Evolutionary conservation across 2,113 vertebrate genomes (phyloP).

Genomic region (Menura novaehollandiae): DNA sequence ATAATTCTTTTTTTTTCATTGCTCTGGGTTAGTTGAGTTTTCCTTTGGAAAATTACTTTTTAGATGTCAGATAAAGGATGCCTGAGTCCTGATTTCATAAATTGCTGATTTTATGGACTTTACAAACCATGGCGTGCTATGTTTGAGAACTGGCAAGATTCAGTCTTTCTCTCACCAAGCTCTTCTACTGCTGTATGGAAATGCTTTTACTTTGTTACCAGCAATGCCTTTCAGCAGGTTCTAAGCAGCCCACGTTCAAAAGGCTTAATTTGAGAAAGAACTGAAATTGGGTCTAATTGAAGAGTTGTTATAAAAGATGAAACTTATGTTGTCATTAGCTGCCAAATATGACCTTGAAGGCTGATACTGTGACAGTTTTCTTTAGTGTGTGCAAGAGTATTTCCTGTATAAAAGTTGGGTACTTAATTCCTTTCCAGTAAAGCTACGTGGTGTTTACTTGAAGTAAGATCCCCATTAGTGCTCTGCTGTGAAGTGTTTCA

Average conservation of each 20-base stretch:
- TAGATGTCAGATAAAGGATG: neutral
- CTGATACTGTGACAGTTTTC: neutral
- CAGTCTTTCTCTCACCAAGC: neutral
- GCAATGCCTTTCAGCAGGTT: neutral
- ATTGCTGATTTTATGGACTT: neutral
- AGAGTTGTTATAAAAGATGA: neutral
- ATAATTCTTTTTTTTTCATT: neutral
- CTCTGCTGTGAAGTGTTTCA: neutral
- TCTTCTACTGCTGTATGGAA: neutral
- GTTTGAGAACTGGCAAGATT: neutral
- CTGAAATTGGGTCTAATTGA: neutral
- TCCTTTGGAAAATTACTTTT: neutral
- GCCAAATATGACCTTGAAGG: neutral
- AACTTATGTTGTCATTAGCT: neutral
- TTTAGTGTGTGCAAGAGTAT: neutral
- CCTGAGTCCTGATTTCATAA: neutral
- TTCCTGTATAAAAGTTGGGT: neutral
- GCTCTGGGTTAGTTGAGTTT: neutral
- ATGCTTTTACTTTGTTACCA: neutral
- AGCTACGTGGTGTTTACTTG: neutral
- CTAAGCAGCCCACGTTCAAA: neutral
- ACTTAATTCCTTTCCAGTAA: neutral
- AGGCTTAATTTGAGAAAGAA: neutral
- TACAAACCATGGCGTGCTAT: accelerated
- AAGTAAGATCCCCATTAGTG: neutral